Base-by-base conservation (phyloP, 1,140 invertebrate genomes). In the Drosophila novamexicana region DNA sequence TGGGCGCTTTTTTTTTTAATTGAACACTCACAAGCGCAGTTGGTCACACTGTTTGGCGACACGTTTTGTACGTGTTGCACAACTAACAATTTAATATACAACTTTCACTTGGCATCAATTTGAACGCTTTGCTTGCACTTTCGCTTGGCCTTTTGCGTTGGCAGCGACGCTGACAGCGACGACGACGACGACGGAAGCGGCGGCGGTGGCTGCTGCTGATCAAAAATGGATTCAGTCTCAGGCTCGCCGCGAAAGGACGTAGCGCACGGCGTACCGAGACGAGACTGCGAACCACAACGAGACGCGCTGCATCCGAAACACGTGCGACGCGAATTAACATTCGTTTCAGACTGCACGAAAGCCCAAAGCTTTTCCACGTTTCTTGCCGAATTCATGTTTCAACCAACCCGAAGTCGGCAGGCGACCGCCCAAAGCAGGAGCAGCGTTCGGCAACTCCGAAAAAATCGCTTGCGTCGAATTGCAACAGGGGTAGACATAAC, bases 301-400 rank as follows among this genome's bases (percentile, higher is more conserved):
- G 70, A 67, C 44, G 59, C 59, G 37, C 16, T 59, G 63, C 52
- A 63, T 29, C 34, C 44, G 54, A 57, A 64, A 80, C 77, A 88
- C 83, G 84, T 88, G 83, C 69, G 76, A 53, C 69, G 66, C 79
- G 83, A 77, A 69, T 79, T 77, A 44, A 50, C 72, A 84, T 77
- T 77, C 84, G 75, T 75, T 89, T 64, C 63, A 75, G 75, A 88
- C 84, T 89, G 82, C 81, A 65, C 44, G 67, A 69, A 18, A 62
- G 42, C 61, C n/a, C 10, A 56, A 59, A 78, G 72, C 72, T 70
- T 63, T 69, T 56, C 42, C 10, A 32, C 40, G 22, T 22, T 53
- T 18, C 49, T 8, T 40, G 40, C 70, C 56, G 56, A 61, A n/a
- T 44, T 59, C 56, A 0, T 32, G 14, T 42, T 44, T 12, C 37